A percentile compares a stretch with the other conserved stretches of the same genome.
phyloP scores from a whole-genome alignment of 2,888 invertebrate genomes.

The Stegana nigrithorax region DNA sequence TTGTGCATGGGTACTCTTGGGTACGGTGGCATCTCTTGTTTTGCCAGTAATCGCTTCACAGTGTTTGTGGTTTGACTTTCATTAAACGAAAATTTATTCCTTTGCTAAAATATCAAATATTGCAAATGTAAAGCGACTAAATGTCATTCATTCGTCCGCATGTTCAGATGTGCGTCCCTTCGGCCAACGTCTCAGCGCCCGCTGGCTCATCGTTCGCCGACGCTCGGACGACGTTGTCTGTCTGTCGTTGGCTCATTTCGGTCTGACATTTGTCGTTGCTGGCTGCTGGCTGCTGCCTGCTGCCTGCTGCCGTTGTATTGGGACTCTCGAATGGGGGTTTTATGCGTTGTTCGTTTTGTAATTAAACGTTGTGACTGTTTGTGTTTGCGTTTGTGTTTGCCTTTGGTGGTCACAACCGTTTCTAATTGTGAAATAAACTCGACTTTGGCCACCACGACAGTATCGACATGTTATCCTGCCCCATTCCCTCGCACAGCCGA shows the following conservation, averaged over 20 bases:
- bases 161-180: not conserved
- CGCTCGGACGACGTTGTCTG: not conserved
- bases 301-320: slow-evolving; percentile 16
- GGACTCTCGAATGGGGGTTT: slow-evolving; percentile 28
- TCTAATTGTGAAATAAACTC: slow-evolving; percentile 50
- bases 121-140: slow-evolving; percentile 38
- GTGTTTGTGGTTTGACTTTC: slow-evolving; percentile 47
- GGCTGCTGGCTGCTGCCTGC: not conserved
- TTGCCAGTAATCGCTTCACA: too few relatives aligned
- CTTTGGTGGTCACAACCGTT: slow-evolving; percentile 37
- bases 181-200: not conserved
- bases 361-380: slow-evolving; percentile 56
- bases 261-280: not conserved
- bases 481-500: too few relatives aligned
- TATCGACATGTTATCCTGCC: too few relatives aligned
- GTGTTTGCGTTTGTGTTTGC: slow-evolving; percentile 29
- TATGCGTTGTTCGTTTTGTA: slow-evolving; percentile 62
- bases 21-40: too few relatives aligned
- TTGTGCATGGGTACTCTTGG: too few relatives aligned
- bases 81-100: slow-evolving; percentile 60
- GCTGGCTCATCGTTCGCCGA: not conserved
- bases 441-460: slow-evolving; percentile 21
- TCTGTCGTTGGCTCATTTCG: not conserved
- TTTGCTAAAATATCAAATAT: slow-evolving; percentile 61
- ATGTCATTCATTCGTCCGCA: slow-evolving; percentile 39